Percentiles rank a stretch among this genome's conserved stretches.
These are phyloP conservation scores for Cecidostiba fungosa DNA, from an alignment of 2,888 invertebrate genomes.

Conservation along the genomic window DNA sequence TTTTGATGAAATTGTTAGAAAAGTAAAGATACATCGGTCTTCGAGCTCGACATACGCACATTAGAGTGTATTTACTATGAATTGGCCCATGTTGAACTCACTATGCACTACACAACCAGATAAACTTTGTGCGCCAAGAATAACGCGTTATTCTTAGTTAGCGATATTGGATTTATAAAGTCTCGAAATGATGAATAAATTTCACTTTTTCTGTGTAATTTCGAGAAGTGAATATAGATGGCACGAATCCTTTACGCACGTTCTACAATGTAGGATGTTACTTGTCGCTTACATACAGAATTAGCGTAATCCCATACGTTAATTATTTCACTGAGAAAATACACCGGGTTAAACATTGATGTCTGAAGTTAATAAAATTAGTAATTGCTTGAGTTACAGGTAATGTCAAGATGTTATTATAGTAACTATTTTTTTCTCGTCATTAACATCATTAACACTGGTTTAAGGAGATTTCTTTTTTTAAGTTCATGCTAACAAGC, in stretches of 20 bases:
- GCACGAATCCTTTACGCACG: conserved; percentile 42
- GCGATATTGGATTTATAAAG: conserved; percentile 39
- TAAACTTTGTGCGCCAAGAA: conserved; percentile 67
- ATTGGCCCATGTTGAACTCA: conserved; percentile 63
- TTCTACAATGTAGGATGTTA: conserved; percentile 16
- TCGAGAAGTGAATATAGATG: conserved; percentile 31
- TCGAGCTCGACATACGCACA: conserved; percentile 50
- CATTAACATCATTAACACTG: conserved; percentile 28
- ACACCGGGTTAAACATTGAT: conserved; percentile 52
- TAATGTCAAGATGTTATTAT: conserved; percentile 24
- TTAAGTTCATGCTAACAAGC: conserved; percentile 31
- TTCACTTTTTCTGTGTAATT: conserved; percentile 11
- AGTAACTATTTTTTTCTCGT: conserved; percentile 25
- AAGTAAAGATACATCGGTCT: conserved; percentile 40
- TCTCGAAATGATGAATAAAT: conserved; percentile 20
- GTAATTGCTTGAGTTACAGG: conserved; percentile 16
- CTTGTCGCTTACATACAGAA: conserved; percentile 27
- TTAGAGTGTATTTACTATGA: conserved; percentile 55
- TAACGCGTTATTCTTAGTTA: conserved; percentile 59
- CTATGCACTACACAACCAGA: conserved; percentile 66
- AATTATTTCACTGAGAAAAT: conserved; percentile 50
- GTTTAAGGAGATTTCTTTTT: conserved; percentile 16
- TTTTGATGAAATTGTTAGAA: background rate
- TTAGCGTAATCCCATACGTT: conserved; percentile 11
- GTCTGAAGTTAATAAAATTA: conserved; percentile 39